phyloP scores from a whole-genome alignment of 2,797 vertebrate genomes.

The Sciaenops ocellatus region DNA sequence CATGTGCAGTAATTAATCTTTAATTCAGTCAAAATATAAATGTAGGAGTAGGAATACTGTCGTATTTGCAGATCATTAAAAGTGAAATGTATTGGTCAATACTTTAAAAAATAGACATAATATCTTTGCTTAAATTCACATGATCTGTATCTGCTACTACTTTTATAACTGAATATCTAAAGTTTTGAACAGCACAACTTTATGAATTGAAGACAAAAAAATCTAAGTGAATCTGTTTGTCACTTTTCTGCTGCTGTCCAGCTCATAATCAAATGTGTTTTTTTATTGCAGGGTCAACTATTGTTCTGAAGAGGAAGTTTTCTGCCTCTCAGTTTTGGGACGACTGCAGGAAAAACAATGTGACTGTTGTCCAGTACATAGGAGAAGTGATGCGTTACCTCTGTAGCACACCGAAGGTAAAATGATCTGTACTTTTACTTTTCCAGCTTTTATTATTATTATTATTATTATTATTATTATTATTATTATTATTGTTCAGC shows the following conservation, averaged over 20 bases:
- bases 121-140: neutral
- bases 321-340: conserved; percentile 93
- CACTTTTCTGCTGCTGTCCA: neutral
- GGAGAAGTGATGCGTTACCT: conserved; percentile 93
- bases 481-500: too few species aligned
- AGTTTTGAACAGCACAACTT: neutral
- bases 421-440: neutral
- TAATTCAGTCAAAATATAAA: neutral
- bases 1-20: neutral
- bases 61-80: neutral
- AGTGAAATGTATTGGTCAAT: neutral
- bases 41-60: neutral
- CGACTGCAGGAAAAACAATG: conserved; percentile 90
- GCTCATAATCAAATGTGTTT: neutral
- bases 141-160: too few species aligned
- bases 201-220: neutral
- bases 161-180: neutral
- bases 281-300: conserved; percentile 78
- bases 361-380: conserved; percentile 92
- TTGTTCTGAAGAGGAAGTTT: conserved; percentile 89
- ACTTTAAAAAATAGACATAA: neutral
- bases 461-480: too few species aligned
- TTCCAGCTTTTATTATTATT: neutral
- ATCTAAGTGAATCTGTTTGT: neutral
- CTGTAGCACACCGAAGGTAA: conserved; percentile 87